Percentiles rank a stretch among this genome's conserved stretches.
Conservation (phyloP, 2,888 invertebrate species). For the Drosophila meridionalis region DNA sequence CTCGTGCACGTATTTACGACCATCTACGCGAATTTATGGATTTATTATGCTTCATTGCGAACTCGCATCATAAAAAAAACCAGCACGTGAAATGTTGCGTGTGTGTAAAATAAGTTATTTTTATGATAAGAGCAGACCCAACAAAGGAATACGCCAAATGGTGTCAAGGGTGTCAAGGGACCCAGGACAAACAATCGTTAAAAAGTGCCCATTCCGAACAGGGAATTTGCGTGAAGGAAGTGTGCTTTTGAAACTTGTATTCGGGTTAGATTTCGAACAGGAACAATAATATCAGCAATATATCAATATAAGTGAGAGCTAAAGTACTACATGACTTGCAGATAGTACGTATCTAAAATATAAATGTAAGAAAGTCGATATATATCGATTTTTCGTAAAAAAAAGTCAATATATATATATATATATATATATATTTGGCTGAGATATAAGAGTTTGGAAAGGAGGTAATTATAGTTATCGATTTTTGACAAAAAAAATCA, state of each 20-base stretch:
- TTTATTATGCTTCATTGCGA: conserved; percentile 49
- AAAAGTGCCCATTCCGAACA: conserved; percentile 16
- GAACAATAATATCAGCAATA: background rate
- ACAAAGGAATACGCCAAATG: background rate
- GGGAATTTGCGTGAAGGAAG: background rate
- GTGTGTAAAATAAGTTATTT: conserved; percentile 23
- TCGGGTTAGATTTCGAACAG: conserved; percentile 1
- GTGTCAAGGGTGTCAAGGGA: background rate
- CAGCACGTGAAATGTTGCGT: conserved; percentile 60
- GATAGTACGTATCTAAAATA: background rate
- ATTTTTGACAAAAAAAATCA: no score
- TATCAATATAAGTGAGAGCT: background rate
- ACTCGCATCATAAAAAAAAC: conserved; percentile 34
- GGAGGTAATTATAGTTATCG: no score
- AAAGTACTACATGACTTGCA: no score
- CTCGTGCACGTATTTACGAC: conserved; percentile 65
- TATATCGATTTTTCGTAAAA: background rate
- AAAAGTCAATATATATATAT: no score
- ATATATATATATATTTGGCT: no score
- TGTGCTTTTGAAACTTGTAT: conserved; percentile 35
- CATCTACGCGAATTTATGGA: conserved; percentile 54
- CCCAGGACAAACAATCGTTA: background rate
- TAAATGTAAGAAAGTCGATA: background rate
- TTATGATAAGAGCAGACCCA: background rate
- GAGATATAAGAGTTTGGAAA: no score